These are phyloP conservation scores for Haplotaxodon microlepis DNA, from an alignment of 2,113 vertebrate species.

Conservation along the genomic window DNA sequence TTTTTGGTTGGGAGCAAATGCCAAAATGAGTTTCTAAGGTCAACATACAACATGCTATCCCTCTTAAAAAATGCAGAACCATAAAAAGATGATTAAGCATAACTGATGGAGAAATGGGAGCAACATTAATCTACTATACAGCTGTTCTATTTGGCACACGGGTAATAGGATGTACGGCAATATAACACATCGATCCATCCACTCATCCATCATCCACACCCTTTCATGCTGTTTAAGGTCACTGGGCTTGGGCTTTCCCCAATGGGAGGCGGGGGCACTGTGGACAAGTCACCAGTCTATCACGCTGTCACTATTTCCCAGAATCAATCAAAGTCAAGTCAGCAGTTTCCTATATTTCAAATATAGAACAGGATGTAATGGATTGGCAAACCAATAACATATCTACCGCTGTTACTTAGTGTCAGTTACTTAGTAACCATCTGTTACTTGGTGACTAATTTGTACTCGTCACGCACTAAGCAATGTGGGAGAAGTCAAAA, in stretches of 20 bases:
- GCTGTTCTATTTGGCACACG: background rate
- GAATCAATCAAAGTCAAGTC: background rate
- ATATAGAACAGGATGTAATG: background rate
- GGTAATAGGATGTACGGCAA: background rate
- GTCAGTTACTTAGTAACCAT: background rate
- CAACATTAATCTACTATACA: background rate
- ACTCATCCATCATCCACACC: background rate
- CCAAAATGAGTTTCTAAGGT: background rate
- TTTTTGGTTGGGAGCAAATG: background rate
- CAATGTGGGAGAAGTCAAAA: background rate
- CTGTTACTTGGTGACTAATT: background rate
- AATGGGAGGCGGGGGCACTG: background rate
- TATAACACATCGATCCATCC: background rate
- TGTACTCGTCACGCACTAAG: background rate
- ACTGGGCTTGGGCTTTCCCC: background rate
- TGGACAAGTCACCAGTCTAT: background rate
- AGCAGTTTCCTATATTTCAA: background rate
- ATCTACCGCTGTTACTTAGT: background rate
- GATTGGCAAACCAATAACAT: slow-evolving; percentile 8
- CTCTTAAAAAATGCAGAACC: background rate
- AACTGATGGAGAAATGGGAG: background rate
- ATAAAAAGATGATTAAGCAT: background rate
- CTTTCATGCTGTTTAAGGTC: background rate
- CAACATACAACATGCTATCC: background rate
- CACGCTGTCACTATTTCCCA: background rate